Evolutionary conservation across 2,888 invertebrate species (phyloP).

Genomic region (Synergus itoensis): DNA sequence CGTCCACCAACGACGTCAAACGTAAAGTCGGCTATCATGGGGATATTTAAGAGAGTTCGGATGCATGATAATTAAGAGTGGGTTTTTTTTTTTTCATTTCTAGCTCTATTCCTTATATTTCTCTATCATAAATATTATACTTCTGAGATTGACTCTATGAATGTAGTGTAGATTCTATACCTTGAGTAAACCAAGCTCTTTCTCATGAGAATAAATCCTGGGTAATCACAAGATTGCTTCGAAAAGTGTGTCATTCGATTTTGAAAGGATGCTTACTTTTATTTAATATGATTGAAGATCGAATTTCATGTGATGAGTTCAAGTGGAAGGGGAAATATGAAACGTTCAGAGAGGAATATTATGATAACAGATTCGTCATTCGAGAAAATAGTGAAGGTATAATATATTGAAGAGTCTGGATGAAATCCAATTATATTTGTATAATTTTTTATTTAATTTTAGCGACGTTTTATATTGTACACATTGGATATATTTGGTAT

Average conservation of each 20-base stretch:
- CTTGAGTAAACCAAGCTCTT: background rate
- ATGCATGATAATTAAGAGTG: background rate
- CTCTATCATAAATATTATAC: no score
- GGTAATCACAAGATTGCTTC: background rate
- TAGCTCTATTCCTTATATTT: no score
- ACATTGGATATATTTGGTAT: no score
- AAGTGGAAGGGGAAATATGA: background rate
- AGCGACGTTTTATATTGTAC: no score
- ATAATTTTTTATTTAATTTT: background rate
- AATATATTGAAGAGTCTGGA: no score
- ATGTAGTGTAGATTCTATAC: no score
- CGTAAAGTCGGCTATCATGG: background rate
- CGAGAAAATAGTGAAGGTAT: no score
- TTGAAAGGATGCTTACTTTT: background rate
- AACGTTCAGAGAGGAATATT: background rate
- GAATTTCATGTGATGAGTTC: background rate
- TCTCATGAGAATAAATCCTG: background rate
- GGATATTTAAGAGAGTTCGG: background rate
- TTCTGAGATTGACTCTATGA: no score
- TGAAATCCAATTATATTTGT: no score
- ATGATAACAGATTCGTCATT: slow-evolving; percentile 1
- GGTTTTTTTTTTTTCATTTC: no score
- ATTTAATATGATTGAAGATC: background rate
- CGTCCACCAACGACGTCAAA: background rate
- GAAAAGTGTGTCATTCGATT: background rate